Percentiles rank a stretch among this genome's conserved stretches.
phyloP scores from a whole-genome alignment of 2,113 vertebrate genomes.

The Lepus americanus region DNA sequence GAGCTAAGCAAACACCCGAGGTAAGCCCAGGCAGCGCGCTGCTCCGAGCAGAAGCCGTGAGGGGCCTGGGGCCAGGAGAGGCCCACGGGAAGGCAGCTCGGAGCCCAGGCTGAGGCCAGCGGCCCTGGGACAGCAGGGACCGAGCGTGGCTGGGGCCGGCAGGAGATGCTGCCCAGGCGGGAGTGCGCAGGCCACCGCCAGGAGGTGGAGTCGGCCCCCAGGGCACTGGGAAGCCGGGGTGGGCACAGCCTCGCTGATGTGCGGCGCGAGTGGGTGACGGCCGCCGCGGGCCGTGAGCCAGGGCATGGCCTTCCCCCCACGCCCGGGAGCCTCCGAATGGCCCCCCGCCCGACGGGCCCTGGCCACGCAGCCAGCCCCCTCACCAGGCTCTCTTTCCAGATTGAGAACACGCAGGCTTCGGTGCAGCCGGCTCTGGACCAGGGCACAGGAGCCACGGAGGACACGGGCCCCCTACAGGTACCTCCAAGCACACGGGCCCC shows the following conservation, averaged over 20 bases:
- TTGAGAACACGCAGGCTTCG: constrained; percentile 82
- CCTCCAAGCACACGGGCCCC: neutral
- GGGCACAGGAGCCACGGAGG: constrained; percentile 52
- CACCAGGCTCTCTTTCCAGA: constrained; percentile 75
- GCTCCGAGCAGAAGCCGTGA: too few species aligned
- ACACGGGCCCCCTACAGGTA: neutral
- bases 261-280: too few species aligned
- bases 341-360: neutral
- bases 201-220: neutral
- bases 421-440: constrained; percentile 88
- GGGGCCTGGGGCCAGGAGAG: too few species aligned
- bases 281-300: too few species aligned
- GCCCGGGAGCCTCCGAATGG: neutral
- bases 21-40: too few species aligned
- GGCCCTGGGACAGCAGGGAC: too few species aligned
- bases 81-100: too few species aligned
- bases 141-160: too few species aligned
- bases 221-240: neutral
- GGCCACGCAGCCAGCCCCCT: rapidly evolving
- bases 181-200: rapidly evolving
- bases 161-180: neutral
- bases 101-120: too few species aligned
- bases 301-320: neutral
- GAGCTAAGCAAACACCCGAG: too few species aligned
- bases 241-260: too few species aligned